A percentile compares a stretch with the other conserved stretches of the same genome.
Conservation (phyloP, 2,797 vertebrate genomes). For the Scleropages formosus region DNA sequence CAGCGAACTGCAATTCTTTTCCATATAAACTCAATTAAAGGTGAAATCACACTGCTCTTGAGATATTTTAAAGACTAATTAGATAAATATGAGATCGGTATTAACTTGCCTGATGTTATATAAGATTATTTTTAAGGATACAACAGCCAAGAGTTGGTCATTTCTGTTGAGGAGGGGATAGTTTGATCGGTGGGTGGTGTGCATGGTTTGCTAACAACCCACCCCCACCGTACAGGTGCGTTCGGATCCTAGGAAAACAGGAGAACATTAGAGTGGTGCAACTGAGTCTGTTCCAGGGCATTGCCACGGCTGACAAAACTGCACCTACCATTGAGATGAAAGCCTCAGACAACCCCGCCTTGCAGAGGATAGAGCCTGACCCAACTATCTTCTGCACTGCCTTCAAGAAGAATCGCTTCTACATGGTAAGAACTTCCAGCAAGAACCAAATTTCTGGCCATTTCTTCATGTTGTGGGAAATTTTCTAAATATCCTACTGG, state of each 20-base stretch:
- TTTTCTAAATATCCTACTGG: no score
- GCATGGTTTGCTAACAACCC: no score
- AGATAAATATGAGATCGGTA: no score
- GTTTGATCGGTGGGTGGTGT: neutral
- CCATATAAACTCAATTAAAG: no score
- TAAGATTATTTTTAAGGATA: no score
- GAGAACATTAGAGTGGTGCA: conserved; percentile 95
- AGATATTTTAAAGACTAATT: no score
- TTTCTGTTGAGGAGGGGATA: neutral
- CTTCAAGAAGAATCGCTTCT: conserved; percentile 98
- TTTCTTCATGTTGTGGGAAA: neutral
- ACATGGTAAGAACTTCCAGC: conserved; percentile 72
- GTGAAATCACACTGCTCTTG: no score
- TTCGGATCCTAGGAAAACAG: conserved; percentile 92
- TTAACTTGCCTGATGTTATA: no score
- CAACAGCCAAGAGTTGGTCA: neutral
- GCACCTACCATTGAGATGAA: conserved; percentile 96
- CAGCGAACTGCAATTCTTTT: no score
- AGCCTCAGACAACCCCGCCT: conserved; percentile 92
- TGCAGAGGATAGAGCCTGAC: conserved; percentile 82
- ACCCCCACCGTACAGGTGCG: conserved; percentile 71
- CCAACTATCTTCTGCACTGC: conserved; percentile 92
- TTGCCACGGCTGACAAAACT: conserved; percentile 80
- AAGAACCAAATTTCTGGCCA: neutral
- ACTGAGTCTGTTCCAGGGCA: conserved; percentile 88